phyloP scores from a whole-genome alignment of 2,888 invertebrate genomes.

The Folsomia manolachei region DNA sequence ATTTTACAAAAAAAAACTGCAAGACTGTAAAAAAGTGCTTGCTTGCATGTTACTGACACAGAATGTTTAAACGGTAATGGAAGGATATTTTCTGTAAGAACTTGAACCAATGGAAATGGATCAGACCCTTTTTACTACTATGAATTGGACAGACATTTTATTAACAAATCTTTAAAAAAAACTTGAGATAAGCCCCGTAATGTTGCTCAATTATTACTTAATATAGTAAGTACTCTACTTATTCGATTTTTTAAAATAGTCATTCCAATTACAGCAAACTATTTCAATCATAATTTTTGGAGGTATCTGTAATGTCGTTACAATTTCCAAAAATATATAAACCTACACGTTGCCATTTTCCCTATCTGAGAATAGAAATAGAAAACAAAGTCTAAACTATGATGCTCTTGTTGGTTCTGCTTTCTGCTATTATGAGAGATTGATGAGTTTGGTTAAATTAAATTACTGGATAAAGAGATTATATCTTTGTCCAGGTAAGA shows the following conservation, averaged over 20 bases:
- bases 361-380: neutral
- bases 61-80: no score
- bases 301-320: neutral
- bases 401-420: neutral
- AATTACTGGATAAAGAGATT: no score
- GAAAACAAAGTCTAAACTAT: neutral
- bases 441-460: neutral
- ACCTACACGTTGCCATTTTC: neutral
- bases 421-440: neutral
- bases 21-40: no score
- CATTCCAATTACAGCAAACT: neutral
- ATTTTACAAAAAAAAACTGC: no score
- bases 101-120: neutral
- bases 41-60: no score
- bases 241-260: neutral
- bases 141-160: neutral
- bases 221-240: neutral
- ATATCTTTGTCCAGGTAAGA: neutral
- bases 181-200: neutral
- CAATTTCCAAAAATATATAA: neutral
- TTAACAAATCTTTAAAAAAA: neutral
- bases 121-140: neutral
- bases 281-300: no score
- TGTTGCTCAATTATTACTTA: neutral
- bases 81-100: no score